A percentile compares a stretch with the other conserved stretches of the same genome.
phyloP scores from a whole-genome alignment of 2,797 vertebrate species.

The Chiloscyllium punctatum region DNA sequence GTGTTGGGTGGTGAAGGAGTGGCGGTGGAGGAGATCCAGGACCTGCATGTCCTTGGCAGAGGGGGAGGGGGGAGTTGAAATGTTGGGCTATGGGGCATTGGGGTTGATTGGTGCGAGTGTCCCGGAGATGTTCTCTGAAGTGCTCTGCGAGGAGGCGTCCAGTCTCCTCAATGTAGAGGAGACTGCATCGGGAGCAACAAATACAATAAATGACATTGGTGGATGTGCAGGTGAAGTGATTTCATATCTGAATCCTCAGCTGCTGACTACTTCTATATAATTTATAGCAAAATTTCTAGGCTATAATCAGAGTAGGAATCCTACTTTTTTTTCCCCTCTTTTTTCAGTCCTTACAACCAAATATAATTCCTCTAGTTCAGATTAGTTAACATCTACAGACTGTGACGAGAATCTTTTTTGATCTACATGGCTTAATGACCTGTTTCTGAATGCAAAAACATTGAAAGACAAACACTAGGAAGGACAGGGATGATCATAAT shows the following conservation, averaged over 20 bases:
- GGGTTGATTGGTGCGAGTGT: too few relatives aligned
- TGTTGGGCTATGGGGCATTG: too few relatives aligned
- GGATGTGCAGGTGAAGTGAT: too few relatives aligned
- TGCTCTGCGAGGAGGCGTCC: too few relatives aligned
- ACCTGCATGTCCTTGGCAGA: too few relatives aligned
- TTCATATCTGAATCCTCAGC: background rate
- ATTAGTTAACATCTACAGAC: background rate
- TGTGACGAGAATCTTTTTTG: background rate
- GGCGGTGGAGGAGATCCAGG: too few relatives aligned
- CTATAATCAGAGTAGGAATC: background rate
- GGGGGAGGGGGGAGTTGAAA: too few relatives aligned
- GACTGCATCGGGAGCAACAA: too few relatives aligned
- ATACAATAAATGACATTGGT: too few relatives aligned
- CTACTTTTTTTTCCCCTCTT: background rate
- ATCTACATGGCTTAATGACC: background rate
- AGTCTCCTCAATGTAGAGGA: too few relatives aligned
- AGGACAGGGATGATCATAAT: background rate
- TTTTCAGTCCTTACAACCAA: background rate
- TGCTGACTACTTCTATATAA: background rate
- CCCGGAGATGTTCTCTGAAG: too few relatives aligned
- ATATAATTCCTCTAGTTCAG: background rate
- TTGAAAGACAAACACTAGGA: background rate
- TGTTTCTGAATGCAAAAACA: background rate
- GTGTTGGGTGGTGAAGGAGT: too few relatives aligned
- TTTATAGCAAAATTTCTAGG: background rate